phyloP scores from a whole-genome alignment of 2,888 invertebrate genomes.

The Drosophila sordidula region DNA sequence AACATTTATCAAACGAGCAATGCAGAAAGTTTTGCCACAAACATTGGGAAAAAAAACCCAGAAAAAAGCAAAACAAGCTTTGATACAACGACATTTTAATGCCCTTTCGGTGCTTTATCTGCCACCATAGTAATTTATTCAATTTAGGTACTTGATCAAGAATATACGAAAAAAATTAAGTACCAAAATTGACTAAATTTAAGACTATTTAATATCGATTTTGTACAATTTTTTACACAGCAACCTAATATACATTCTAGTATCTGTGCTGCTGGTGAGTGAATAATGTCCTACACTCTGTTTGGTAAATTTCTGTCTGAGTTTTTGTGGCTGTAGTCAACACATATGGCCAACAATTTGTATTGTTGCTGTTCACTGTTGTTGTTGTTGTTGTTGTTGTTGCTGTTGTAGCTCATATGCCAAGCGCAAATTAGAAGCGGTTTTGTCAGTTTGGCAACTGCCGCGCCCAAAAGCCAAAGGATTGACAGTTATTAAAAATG shows the following conservation, averaged over 20 bases:
- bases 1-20: slow-evolving; percentile 74
- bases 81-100: slow-evolving; percentile 45
- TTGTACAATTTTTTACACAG: not conserved
- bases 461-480: slow-evolving; percentile 72
- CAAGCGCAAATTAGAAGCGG: slow-evolving; percentile 67
- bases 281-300: slow-evolving; percentile 21
- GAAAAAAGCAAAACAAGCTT: slow-evolving; percentile 13
- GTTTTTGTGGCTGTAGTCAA: slow-evolving; percentile 31
- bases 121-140: not conserved
- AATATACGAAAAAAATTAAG: too few relatives aligned
- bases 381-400: too few relatives aligned
- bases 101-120: slow-evolving; percentile 16
- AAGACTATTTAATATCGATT: not conserved
- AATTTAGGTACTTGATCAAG: not conserved
- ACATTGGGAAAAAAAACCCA: slow-evolving; percentile 32
- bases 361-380: slow-evolving; percentile 34
- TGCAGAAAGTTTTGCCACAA: slow-evolving; percentile 55
- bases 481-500: slow-evolving; percentile 80
- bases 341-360: slow-evolving; percentile 9
- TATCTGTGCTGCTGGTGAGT: not conserved
- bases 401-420: slow-evolving; percentile 53
- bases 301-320: slow-evolving; percentile 24
- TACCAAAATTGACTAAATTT: not conserved
- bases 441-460: slow-evolving; percentile 66
- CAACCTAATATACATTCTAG: not conserved